Percentiles rank a stretch among this genome's conserved stretches.
Conservation (phyloP, 1,140 invertebrate genomes). For the Teleopsis dalmanni region DNA sequence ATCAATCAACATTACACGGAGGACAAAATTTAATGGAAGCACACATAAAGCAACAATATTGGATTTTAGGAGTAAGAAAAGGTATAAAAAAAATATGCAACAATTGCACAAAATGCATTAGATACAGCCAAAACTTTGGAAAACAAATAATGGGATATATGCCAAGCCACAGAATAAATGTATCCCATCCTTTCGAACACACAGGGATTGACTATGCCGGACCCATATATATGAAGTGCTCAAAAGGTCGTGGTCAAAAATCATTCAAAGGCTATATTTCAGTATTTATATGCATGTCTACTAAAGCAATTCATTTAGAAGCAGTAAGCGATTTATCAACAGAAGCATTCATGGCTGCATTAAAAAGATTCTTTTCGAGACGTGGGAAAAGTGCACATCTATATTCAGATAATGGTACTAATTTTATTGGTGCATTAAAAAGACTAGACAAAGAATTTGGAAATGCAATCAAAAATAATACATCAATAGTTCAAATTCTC, state of each 20-base stretch:
- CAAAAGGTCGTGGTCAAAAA: conserved; percentile 12
- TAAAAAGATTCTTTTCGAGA: conserved; percentile 21
- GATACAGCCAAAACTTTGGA: conserved; percentile 1
- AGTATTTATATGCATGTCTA: conserved; percentile 22
- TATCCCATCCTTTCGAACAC: conserved; percentile 16
- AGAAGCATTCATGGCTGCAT: conserved; percentile 22
- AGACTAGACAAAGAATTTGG: conserved; percentile 1
- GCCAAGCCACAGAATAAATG: neutral
- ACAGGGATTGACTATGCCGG: conserved; percentile 25
- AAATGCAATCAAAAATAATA: no score
- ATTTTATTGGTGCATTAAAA: conserved; percentile 27
- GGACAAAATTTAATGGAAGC: conserved; percentile 4
- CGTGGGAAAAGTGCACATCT: conserved; percentile 23
- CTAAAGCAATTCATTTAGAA: conserved; percentile 23
- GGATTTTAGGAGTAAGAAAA: conserved; percentile 4
- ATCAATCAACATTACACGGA: conserved; percentile 1
- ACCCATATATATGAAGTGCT: conserved; percentile 16
- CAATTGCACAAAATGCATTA: conserved; percentile 3
- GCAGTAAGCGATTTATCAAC: conserved; percentile 17
- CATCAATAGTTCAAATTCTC: no score
- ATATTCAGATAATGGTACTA: conserved; percentile 33
- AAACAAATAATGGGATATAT: conserved; percentile 10
- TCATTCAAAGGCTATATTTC: conserved; percentile 21
- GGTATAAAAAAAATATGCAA: neutral
- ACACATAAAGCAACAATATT: conserved; percentile 5